Evolutionary conservation across 2,113 vertebrate species (phyloP), one percentile per base, ranked within the genome.

Genomic region (Picathartes gymnocephalus): DNA sequence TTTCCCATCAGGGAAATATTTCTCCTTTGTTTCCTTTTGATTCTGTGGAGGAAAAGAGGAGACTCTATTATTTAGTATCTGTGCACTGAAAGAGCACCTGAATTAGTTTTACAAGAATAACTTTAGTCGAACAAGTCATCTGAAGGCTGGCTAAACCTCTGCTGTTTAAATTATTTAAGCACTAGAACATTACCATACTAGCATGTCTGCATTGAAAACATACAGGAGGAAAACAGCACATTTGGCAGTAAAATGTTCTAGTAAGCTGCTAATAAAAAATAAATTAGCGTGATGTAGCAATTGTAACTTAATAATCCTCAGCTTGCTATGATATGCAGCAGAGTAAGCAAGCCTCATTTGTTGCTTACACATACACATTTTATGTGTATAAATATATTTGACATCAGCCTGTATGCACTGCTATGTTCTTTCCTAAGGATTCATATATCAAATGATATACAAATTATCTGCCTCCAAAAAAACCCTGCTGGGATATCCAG

Each of bases 361-460:
- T 70, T 91, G 82, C 68, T 88, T 92, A 44, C 37, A 47, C 30
- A 56, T 33, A 62, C 25, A 74, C 71, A 37, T 92, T 91, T 95
- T 78, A 51, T 64, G 53, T 5, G 2, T 54, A 88, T 60, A 92
- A 92, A 95, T 79, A 50, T 22, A 84, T 92, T 76, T 93, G 61
- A 71, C 58, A 91, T 89, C 91, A 86, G 91, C 73, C 83, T 94
- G 89, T 31, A 94, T 54, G 47, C 50, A 84, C 81, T 96, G 66
- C 74, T 96, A 90, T 64, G 79, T 91, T 93, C 81, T 93, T 92
- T 96, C 79, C 81, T 87, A 93, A 88, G 82, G 48, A 92, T 86
- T 95, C 50, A 61, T 66, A 33, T 53, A 93, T 82, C 57, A 96
- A 92, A 86, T 79, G 18, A 81, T 89, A 90, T 88, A 61, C 60